Evolutionary conservation across 2,113 vertebrate genomes (phyloP).

Genomic region (Microcebus jonahi): DNA sequence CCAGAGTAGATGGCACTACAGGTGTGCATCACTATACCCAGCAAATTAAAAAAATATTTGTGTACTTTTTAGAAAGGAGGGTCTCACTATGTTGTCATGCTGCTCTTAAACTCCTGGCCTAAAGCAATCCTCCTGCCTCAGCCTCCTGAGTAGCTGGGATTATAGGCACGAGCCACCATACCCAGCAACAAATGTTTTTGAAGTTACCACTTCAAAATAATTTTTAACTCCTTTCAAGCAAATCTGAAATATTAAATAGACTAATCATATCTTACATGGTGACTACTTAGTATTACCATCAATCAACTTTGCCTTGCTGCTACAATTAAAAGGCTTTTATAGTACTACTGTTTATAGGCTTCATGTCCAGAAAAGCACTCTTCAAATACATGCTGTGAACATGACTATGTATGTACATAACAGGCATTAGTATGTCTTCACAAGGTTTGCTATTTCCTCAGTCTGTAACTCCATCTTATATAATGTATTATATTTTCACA

Average conservation of each 20-base stretch:
- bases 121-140: too few relatives aligned
- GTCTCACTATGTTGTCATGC: too few relatives aligned
- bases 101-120: too few relatives aligned
- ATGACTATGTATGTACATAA: not conserved
- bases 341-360: not conserved
- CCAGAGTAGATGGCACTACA: too few relatives aligned
- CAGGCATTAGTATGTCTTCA: not conserved
- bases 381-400: not conserved
- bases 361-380: not conserved
- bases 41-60: too few relatives aligned
- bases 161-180: too few relatives aligned
- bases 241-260: not conserved
- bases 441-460: not conserved
- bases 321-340: not conserved
- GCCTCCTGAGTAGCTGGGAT: too few relatives aligned
- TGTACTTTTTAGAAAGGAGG: too few relatives aligned
- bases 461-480: not conserved
- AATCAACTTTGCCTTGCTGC: not conserved
- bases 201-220: conserved; percentile 14
- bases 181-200: not conserved
- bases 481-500: not conserved
- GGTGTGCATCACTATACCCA: too few relatives aligned
- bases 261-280: not conserved
- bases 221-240: conserved; percentile 38
- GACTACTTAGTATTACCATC: not conserved